These are phyloP conservation scores for Chrysocyon brachyurus DNA, from an alignment of 2,797 vertebrate genomes.

Conservation along the genomic window DNA sequence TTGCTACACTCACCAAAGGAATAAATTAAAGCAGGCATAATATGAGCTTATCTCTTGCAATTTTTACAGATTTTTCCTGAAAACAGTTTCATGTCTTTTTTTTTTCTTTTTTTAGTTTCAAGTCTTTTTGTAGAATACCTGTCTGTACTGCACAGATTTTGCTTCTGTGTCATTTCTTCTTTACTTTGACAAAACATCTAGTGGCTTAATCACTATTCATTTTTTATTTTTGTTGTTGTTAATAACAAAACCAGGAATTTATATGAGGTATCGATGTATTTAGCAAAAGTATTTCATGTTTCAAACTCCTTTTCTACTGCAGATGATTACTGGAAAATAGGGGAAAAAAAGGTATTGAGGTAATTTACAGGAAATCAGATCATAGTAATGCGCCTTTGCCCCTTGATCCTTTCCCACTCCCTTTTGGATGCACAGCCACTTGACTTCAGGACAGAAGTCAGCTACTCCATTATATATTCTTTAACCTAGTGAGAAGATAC, in stretches of 20 bases:
- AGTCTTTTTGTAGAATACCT: neutral
- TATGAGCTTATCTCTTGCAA: neutral
- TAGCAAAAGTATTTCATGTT: neutral
- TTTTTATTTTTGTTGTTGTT: neutral
- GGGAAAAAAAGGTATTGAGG: neutral
- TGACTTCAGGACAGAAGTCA: constrained; percentile 57
- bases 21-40: neutral
- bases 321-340: neutral
- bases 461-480: neutral
- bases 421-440: neutral
- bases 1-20: neutral
- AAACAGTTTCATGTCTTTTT: neutral
- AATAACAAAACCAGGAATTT: neutral
- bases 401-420: neutral
- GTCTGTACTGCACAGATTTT: neutral
- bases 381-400: neutral
- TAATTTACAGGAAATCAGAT: constrained; percentile 5
- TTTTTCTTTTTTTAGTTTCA: too few species aligned
- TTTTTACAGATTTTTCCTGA: neutral
- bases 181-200: neutral
- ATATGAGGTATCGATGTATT: neutral
- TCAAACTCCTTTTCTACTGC: neutral
- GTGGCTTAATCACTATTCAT: neutral
- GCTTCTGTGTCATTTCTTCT: neutral
- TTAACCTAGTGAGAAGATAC: constrained; percentile 48